phyloP scores from a whole-genome alignment of 2,113 vertebrate species.

The Crocuta crocuta region DNA sequence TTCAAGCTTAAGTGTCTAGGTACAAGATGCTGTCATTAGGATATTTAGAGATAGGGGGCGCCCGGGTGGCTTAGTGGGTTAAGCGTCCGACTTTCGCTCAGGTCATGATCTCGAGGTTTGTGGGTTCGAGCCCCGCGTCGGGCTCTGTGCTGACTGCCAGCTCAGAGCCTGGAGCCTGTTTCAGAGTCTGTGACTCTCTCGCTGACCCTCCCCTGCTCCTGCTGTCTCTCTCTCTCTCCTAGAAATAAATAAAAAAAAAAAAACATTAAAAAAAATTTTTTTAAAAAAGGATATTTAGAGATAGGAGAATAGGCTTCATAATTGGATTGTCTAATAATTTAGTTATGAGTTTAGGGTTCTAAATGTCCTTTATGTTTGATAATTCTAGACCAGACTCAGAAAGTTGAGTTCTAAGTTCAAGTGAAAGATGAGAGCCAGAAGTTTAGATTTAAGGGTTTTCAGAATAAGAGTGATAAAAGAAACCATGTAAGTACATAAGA shows the following conservation, averaged over 20 bases:
- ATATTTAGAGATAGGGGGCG: background rate
- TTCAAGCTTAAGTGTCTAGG: background rate
- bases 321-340: slow-evolving; percentile 2
- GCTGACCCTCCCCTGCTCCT: no score
- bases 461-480: background rate
- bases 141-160: no score
- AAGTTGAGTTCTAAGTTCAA: background rate
- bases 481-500: background rate
- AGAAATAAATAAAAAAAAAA: background rate
- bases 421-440: background rate
- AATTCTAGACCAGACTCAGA: background rate
- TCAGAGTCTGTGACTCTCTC: no score
- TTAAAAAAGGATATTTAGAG: background rate
- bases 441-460: background rate
- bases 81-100: no score
- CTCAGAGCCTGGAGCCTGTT: no score
- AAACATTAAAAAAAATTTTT: no score
- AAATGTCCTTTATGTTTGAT: background rate
- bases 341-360: background rate
- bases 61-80: no score
- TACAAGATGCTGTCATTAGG: slow-evolving; percentile 11
- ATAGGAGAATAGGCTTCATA: background rate
- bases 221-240: no score
- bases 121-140: no score
- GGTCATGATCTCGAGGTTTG: no score